These are phyloP conservation scores for Notarius lentiginosus DNA, from an alignment of 2,113 vertebrate genomes.

Conservation along the genomic window DNA sequence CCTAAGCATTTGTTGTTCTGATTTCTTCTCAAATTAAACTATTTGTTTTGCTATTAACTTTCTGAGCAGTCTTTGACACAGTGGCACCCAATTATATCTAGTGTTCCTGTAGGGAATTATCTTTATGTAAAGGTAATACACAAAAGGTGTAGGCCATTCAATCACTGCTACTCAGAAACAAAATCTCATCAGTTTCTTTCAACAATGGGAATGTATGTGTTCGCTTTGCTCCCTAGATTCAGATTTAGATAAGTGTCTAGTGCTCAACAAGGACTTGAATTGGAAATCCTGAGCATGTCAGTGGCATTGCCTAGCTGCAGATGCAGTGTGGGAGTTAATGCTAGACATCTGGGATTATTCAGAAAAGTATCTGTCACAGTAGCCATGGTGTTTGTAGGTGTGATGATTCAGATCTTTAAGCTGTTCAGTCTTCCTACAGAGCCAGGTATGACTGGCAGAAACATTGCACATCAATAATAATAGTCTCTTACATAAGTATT, in stretches of 20 bases:
- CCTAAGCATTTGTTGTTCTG: neutral
- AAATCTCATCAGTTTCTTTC: conserved; percentile 33
- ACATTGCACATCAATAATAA: conserved; percentile 25
- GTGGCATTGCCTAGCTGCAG: conserved; percentile 21
- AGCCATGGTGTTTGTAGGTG: conserved; percentile 28
- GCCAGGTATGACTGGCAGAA: conserved; percentile 39
- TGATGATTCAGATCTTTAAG: conserved; percentile 47
- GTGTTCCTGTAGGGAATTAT: conserved; percentile 20
- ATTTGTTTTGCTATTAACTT: conserved; percentile 29
- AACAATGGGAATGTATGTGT: neutral
- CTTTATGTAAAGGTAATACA: conserved; percentile 40
- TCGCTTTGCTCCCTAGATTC: conserved; percentile 25
- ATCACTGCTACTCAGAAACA: conserved; percentile 29
- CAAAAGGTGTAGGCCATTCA: conserved; percentile 29
- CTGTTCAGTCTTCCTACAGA: conserved; percentile 23
- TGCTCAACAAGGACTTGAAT: conserved; percentile 16
- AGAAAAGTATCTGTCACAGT: conserved; percentile 28
- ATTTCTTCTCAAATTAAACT: conserved; percentile 13
- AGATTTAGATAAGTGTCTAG: conserved; percentile 43
- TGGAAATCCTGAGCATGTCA: conserved; percentile 9
- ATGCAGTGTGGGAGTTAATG: conserved; percentile 35
- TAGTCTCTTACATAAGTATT: neutral
- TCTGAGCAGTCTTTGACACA: neutral
- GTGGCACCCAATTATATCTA: conserved; percentile 31
- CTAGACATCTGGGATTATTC: conserved; percentile 36